Evolutionary conservation across 2,888 invertebrate genomes (phyloP).

Genomic region (Anoplius nigerrimus): DNA sequence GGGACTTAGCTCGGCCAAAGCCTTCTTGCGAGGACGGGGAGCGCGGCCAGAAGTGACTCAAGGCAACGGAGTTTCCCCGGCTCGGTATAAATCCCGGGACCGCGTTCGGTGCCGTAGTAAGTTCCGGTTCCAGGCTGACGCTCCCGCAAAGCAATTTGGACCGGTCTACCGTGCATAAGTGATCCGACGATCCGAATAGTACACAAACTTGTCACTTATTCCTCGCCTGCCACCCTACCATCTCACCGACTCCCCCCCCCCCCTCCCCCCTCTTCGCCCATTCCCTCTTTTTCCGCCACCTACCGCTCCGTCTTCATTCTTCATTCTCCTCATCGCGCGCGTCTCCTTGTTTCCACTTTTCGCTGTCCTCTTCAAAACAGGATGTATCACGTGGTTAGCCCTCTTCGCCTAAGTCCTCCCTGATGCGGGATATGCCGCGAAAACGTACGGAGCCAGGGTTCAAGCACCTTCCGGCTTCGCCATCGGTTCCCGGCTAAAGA

Average conservation of each 20-base stretch:
- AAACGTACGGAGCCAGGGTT: constrained; percentile 52
- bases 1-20: constrained; percentile 34
- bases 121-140: constrained; percentile 57
- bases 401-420: constrained; percentile 55
- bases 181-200: constrained; percentile 60
- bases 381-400: constrained; percentile 49
- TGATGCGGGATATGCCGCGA: constrained; percentile 51
- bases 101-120: constrained; percentile 54
- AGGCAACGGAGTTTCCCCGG: constrained; percentile 46
- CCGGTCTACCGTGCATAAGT: constrained; percentile 62
- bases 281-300: constrained; percentile 7
- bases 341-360: constrained; percentile 13
- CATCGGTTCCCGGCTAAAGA: constrained; percentile 46
- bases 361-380: constrained; percentile 18
- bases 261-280: constrained; percentile 12
- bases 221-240: constrained; percentile 49
- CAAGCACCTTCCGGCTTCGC: constrained; percentile 12
- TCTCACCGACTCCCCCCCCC: constrained; percentile 6
- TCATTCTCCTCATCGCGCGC: background rate
- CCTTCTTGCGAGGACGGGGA: constrained; percentile 29
- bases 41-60: constrained; percentile 31
- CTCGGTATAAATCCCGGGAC: constrained; percentile 52
- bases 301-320: background rate
- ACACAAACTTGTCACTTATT: constrained; percentile 70
- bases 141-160: constrained; percentile 58